Percentiles rank a stretch among this genome's conserved stretches.
phyloP scores from a whole-genome alignment of 2,797 vertebrate species.

The Aeoliscus strigatus region DNA sequence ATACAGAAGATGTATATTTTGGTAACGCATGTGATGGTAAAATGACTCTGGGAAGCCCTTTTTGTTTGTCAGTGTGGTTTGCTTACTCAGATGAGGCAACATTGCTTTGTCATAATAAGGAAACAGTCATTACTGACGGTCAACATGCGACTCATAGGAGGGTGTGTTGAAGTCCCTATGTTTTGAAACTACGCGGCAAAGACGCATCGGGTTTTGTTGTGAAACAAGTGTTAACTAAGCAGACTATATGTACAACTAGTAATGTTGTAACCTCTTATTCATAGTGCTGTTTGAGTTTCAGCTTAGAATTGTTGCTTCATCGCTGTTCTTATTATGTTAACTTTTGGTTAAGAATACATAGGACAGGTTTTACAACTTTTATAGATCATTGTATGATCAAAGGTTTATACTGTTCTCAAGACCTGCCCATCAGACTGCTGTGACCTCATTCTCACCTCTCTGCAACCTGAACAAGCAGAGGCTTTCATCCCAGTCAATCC shows the following conservation, averaged over 20 bases:
- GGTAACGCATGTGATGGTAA: conserved; percentile 10
- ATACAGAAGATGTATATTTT: conserved; percentile 16
- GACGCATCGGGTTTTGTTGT: conserved; percentile 34
- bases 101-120: conserved; percentile 12
- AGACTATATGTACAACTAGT: conserved; percentile 3
- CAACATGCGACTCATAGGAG: conserved; percentile 17
- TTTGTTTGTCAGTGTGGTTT: conserved; percentile 31
- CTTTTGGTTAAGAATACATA: no score
- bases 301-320: not conserved
- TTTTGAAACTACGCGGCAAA: conserved; percentile 26
- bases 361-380: no score
- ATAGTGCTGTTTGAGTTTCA: conserved; percentile 8
- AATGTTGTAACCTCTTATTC: conserved; percentile 14
- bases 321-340: not conserved
- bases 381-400: no score
- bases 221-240: conserved; percentile 32
- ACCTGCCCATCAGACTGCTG: conserved; percentile 1
- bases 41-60: conserved; percentile 47
- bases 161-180: conserved; percentile 16
- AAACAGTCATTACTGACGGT: conserved; percentile 31
- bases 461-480: conserved; percentile 35
- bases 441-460: conserved; percentile 50
- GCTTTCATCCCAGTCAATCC: conserved; percentile 12
- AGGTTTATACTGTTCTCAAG: no score
- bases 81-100: conserved; percentile 51